Base-by-base conservation (phyloP, 2,797 vertebrate genomes). In the Ambastaia sidthimunki region DNA sequence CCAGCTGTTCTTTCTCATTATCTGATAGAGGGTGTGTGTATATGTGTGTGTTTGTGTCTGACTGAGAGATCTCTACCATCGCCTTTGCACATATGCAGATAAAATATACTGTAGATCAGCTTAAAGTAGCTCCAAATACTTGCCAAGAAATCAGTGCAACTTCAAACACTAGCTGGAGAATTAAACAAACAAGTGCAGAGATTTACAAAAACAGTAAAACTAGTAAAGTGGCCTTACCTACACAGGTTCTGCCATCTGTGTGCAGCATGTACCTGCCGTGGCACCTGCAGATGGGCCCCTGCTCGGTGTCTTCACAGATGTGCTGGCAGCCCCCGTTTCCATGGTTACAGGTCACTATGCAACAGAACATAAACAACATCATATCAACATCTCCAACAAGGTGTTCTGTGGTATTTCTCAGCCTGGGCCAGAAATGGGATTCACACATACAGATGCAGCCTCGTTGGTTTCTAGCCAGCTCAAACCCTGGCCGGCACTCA, bases 261-360 rank as follows among this genome's bases (percentile, higher is more conserved):
- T 97, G 96, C 88, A 97, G 90, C 55, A 90, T 88, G 87, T 98
- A 99, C 86, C 95, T 96, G 87, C 91, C 87, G 71, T 99, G 98
- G 89, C 98, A 99, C 83, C 94, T 94, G 91, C 98, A 99, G 62
- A 96, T 81, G 0, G 96, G 97, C 9, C 97, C 96, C 0, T 92
- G 89, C 59, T 96, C 95, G 0, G 96, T 95, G 89, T 99, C 97
- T 68, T 98, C 97, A 48, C 98, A 99, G 1, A 91, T 93, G 90
- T 99, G 98, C 86, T 99, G 98, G 89, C 98, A 99, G 81, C 96
- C 97, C 62, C 98, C 98, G 0, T 99, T 99, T 54, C 98, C 98
- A 28, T 99, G 97, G 93, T 95, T 96, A 89, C 97, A 99, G 0
- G 97, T 99, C 83, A 98, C 97, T 99, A 87, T 37, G 80, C 74